A percentile compares a stretch with the other conserved stretches of the same genome.
Conservation (phyloP, 2,113 vertebrate genomes). For the Taxidea taxus region DNA sequence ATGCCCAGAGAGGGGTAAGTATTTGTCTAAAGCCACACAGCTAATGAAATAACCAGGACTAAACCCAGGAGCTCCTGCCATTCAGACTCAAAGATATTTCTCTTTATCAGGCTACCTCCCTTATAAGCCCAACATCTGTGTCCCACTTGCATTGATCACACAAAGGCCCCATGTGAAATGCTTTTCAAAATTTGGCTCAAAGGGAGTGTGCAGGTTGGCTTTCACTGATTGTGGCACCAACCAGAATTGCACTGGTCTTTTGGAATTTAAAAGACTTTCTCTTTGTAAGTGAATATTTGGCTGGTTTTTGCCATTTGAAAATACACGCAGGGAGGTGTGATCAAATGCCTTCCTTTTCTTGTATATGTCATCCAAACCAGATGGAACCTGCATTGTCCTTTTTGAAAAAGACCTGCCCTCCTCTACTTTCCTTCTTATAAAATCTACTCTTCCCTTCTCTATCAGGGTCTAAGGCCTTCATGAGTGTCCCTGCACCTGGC, state of each 20-base stretch:
- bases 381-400: background rate
- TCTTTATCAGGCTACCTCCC: background rate
- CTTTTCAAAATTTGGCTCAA: background rate
- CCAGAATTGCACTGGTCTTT: background rate
- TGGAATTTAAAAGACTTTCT: background rate
- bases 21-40: background rate
- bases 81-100: background rate
- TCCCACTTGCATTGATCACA: background rate
- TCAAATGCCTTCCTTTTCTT: background rate
- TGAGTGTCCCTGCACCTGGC: background rate
- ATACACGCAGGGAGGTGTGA: background rate
- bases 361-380: background rate
- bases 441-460: background rate
- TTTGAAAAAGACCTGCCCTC: background rate
- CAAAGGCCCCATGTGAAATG: background rate
- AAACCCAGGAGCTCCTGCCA: background rate
- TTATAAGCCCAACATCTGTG: background rate
- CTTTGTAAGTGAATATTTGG: background rate
- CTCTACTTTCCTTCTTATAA: background rate
- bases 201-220: background rate
- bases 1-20: background rate
- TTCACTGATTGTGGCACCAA: background rate
- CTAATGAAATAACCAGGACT: background rate
- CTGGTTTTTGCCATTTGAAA: conserved; percentile 20
- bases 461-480: background rate